Conservation (phyloP, 2,888 invertebrate genomes). For the Drosophila peninsularis region DNA sequence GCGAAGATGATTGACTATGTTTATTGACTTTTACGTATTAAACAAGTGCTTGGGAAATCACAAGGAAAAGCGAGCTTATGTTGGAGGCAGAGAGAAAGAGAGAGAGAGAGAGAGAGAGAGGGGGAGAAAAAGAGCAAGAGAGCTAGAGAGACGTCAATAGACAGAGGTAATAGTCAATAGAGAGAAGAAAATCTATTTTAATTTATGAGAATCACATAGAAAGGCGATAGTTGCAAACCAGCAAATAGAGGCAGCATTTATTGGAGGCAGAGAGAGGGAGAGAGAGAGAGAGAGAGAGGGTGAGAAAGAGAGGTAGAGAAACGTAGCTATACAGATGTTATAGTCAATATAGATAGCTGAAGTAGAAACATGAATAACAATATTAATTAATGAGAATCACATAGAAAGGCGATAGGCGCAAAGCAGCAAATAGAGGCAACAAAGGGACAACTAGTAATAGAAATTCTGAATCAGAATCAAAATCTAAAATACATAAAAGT, state of each 20-base stretch:
- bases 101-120: neutral
- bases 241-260: too few relatives aligned
- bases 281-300: neutral
- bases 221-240: neutral
- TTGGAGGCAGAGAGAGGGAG: neutral
- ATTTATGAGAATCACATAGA: neutral
- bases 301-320: neutral
- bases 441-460: too few relatives aligned
- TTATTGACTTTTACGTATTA: neutral
- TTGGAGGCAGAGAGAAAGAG: neutral
- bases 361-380: neutral
- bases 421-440: too few relatives aligned
- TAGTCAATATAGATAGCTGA: too few relatives aligned
- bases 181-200: too few relatives aligned
- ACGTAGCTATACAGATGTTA: too few relatives aligned
- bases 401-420: too few relatives aligned
- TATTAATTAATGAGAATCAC: neutral
- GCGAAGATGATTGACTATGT: neutral
- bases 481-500: neutral
- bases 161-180: neutral
- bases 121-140: neutral
- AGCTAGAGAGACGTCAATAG: neutral
- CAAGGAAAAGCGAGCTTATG: neutral
- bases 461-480: too few relatives aligned
- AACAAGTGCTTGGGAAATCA: neutral